Evolutionary conservation across 2,797 vertebrate species (phyloP), one percentile per base, ranked within the genome.

Genomic region (Anguilla anguilla): DNA sequence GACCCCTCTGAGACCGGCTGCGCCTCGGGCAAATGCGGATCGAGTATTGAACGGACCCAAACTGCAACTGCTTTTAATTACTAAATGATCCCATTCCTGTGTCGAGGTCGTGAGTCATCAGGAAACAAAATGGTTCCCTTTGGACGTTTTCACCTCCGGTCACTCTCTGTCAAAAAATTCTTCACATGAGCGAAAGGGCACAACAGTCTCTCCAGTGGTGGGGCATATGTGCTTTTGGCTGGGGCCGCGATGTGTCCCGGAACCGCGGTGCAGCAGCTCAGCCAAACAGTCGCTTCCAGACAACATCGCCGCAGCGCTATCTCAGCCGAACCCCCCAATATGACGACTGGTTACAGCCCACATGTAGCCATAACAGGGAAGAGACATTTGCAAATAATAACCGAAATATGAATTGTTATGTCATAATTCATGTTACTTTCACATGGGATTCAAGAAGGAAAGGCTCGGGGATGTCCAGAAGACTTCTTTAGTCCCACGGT

Each of bases 71-170:
- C 89, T 92, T 89, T 91, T 94, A 95, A 94, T 95, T 90, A 93
- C 93, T 90, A 94, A 94, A 95, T 92, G 91, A 94, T 94, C 88
- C 91, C 92, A 88, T 94, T 95, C 92, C 93, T 94, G 92, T 92
- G 92, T 93, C 93, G 93, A 90, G 91, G 91, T 94, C 93, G 93
- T 92, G 92, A 94, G 94, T 96, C 92, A 93, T 92, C 92, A 94
- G 93, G 95, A 94, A 43, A 43, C 39, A 43, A 95, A 94, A 91
- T 92, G 84, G 93, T 95, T 95, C 95, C 95, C 94, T 94, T 87
- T 89, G 86, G 87, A 93, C 88, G 67, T 69, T 74, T 74, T 25
- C n/a, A 67, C 64, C 25, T 25, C 64, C 88, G 90, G 91, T 91
- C 85, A 87, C 90, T 95, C 95, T 90, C 92, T 92, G 86, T 85